A percentile compares a stretch with the other conserved stretches of the same genome.
Conservation (phyloP, 2,888 invertebrate genomes). For the Eupithecia vulgata region DNA sequence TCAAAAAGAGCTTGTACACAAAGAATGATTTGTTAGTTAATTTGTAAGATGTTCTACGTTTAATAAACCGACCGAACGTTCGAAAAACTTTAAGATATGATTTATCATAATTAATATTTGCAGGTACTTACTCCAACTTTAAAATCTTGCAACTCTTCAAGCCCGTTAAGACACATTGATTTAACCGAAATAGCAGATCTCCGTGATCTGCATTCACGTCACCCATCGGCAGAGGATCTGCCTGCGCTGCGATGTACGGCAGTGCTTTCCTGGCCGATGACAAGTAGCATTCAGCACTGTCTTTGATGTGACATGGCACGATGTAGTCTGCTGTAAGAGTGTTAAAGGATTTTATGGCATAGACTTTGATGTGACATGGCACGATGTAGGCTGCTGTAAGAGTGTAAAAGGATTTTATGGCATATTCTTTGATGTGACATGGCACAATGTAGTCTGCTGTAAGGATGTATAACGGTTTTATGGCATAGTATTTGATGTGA, state of each 20-base stretch:
- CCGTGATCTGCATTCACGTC: slow-evolving; percentile 44
- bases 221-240: slow-evolving; percentile 48
- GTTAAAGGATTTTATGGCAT: background rate
- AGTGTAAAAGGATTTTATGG: too few relatives aligned
- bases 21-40: too few relatives aligned
- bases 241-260: slow-evolving; percentile 41
- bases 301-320: slow-evolving; percentile 26
- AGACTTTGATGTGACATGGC: background rate
- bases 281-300: slow-evolving; percentile 49
- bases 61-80: background rate
- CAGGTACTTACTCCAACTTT: slow-evolving; percentile 53
- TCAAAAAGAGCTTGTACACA: too few relatives aligned
- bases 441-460: too few relatives aligned
- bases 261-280: slow-evolving; percentile 46
- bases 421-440: too few relatives aligned
- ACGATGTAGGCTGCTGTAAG: too few relatives aligned
- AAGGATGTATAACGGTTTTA: too few relatives aligned
- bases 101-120: too few relatives aligned
- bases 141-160: slow-evolving; percentile 46
- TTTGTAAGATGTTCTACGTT: too few relatives aligned
- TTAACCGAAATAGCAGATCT: slow-evolving; percentile 48
- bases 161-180: slow-evolving; percentile 43
- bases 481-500: too few relatives aligned
- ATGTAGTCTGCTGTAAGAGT: slow-evolving; percentile 28
- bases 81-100: background rate